Evolutionary conservation across 1,140 invertebrate species (phyloP).

Genomic region (Drosophila lacertosa): DNA sequence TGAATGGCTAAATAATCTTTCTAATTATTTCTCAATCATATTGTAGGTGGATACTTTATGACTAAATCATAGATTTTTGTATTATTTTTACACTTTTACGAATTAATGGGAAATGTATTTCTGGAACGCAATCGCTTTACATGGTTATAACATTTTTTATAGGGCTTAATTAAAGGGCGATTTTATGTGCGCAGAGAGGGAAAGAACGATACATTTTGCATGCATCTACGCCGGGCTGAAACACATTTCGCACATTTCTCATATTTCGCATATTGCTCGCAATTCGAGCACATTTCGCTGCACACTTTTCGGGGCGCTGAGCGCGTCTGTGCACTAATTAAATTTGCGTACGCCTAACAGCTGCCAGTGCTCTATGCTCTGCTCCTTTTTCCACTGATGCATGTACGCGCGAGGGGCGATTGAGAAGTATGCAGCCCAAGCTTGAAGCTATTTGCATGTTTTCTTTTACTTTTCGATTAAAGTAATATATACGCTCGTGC

Average conservation of each 20-base stretch:
- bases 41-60: no score
- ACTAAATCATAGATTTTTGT: no score
- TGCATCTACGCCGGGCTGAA: constrained; percentile 16
- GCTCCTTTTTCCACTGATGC: constrained; percentile 42
- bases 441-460: no score
- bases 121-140: not conserved
- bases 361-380: constrained; percentile 4
- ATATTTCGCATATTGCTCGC: constrained; percentile 11
- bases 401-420: constrained; percentile 23
- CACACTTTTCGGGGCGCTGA: constrained; percentile 30
- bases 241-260: constrained; percentile 25
- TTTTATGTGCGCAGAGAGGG: constrained; percentile 48
- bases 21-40: no score
- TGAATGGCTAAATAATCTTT: no score
- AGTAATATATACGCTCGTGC: no score
- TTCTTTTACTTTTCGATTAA: no score
- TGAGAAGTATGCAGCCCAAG: not conserved
- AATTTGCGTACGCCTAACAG: constrained; percentile 43
- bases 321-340: constrained; percentile 48
- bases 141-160: constrained; percentile 40
- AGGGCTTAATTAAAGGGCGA: constrained; percentile 25
- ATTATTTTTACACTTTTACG: not conserved
- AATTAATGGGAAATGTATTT: not conserved
- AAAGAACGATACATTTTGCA: constrained; percentile 5
- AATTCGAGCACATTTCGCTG: constrained; percentile 27